phyloP scores from a whole-genome alignment of 2,113 vertebrate species.

The Bubalus kerabau region DNA sequence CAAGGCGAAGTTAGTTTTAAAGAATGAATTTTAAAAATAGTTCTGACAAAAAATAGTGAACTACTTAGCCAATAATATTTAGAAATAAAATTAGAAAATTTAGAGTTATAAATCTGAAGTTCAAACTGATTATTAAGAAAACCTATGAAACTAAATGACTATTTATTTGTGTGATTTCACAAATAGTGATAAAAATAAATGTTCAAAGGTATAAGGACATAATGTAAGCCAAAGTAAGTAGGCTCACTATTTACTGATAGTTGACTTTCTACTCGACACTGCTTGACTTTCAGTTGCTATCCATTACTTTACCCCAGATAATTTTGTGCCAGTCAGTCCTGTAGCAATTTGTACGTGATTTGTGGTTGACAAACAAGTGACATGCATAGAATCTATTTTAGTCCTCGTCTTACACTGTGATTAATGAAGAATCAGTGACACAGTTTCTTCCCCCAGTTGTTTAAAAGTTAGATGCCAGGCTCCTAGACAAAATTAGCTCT shows the following conservation, averaged over 20 bases:
- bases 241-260: not conserved
- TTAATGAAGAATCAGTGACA: not conserved
- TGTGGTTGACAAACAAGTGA: slow-evolving; percentile 1
- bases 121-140: not conserved
- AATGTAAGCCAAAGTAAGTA: not conserved
- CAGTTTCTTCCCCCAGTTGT: not conserved
- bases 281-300: not conserved
- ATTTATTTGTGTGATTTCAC: slow-evolving; percentile 6
- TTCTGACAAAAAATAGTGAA: not conserved
- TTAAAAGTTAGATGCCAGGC: not conserved
- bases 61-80: not conserved
- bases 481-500: not conserved
- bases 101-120: not conserved
- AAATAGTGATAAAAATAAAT: not conserved
- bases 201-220: not conserved
- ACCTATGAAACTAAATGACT: not conserved
- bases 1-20: not conserved
- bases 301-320: not conserved
- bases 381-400: not conserved
- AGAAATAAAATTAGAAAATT: not conserved
- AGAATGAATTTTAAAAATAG: not conserved
- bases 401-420: not conserved
- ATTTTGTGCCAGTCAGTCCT: not conserved
- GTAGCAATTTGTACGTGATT: not conserved
- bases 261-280: not conserved